These are phyloP conservation scores for Seison nebaliae DNA, from an alignment of 1,140 invertebrate genomes.

Conservation along the genomic window DNA sequence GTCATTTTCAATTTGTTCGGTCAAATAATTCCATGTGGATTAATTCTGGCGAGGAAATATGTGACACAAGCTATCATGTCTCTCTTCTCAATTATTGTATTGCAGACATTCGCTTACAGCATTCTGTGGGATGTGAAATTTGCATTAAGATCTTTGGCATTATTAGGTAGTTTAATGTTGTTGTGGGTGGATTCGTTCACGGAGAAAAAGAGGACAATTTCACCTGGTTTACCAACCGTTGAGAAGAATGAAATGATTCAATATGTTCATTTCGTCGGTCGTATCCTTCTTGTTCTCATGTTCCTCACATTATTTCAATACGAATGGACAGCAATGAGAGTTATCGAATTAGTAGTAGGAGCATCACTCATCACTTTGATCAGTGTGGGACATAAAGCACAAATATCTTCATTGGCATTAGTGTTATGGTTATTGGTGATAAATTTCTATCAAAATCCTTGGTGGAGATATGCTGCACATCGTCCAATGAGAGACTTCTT, in stretches of 20 bases:
- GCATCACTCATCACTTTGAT: slow-evolving; percentile 78
- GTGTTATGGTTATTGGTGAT: slow-evolving; percentile 60
- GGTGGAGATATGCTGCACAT: slow-evolving; percentile 77
- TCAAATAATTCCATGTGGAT: slow-evolving; percentile 70
- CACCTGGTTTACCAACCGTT: slow-evolving; percentile 69
- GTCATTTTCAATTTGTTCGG: slow-evolving; percentile 73
- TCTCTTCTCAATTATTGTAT: slow-evolving; percentile 74
- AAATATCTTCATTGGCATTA: slow-evolving; percentile 72
- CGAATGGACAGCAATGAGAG: slow-evolving; percentile 38
- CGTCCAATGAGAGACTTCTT: slow-evolving; percentile 88
- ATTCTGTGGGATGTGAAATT: slow-evolving; percentile 95
- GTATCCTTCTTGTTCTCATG: slow-evolving; percentile 88
- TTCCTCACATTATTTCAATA: slow-evolving; percentile 80
- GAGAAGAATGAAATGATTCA: slow-evolving; percentile 91
- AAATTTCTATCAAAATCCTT: slow-evolving; percentile 89
- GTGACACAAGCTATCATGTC: slow-evolving; percentile 77
- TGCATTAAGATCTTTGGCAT: slow-evolving; percentile 56
- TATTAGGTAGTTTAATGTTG: slow-evolving; percentile 72
- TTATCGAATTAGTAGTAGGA: slow-evolving; percentile 64
- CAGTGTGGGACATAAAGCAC: slow-evolving; percentile 90
- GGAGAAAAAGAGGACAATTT: slow-evolving; percentile 65
- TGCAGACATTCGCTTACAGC: slow-evolving; percentile 78
- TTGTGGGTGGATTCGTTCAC: slow-evolving; percentile 72
- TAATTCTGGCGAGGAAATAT: slow-evolving; percentile 68
- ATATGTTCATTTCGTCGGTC: slow-evolving; percentile 73